A percentile compares a stretch with the other conserved stretches of the same genome.
These are phyloP conservation scores for Leptocoma aspasia DNA, from an alignment of 2,113 vertebrate genomes.

Conservation along the genomic window DNA sequence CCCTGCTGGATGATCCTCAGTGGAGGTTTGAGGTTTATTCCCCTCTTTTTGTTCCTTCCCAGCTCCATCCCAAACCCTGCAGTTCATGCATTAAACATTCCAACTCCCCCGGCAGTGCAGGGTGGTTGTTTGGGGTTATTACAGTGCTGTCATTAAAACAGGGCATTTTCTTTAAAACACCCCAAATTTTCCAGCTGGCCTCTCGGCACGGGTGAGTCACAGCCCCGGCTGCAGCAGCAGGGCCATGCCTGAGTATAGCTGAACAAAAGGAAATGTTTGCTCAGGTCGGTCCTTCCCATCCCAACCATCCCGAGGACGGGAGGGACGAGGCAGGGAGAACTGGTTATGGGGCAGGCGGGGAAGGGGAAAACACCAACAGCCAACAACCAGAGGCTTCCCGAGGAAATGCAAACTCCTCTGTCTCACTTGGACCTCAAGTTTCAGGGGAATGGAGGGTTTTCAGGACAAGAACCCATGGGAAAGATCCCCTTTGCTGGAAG, in stretches of 20 bases:
- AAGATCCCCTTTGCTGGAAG: not conserved
- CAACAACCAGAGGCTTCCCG: not conserved
- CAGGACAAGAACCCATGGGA: not conserved
- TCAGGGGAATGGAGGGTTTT: not conserved
- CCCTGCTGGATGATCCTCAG: not conserved
- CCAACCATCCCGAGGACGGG: not conserved
- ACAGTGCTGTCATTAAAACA: not conserved
- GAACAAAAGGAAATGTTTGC: slow-evolving; percentile 9
- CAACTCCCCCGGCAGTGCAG: not conserved
- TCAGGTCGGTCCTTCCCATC: slow-evolving; percentile 6
- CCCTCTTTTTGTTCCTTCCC: not conserved
- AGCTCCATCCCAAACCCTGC: not conserved
- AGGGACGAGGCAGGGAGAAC: slow-evolving; percentile 34
- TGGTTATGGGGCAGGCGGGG: slow-evolving; percentile 10
- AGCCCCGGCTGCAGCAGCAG: not conserved
- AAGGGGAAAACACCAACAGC: not conserved
- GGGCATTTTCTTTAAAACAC: slow-evolving; percentile 25
- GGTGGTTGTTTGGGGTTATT: slow-evolving; percentile 20
- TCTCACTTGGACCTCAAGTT: not conserved
- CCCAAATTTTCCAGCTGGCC: slow-evolving; percentile 24
- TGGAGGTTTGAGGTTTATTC: not conserved
- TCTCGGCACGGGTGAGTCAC: not conserved
- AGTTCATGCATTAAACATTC: not conserved
- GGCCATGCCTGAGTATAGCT: not conserved
- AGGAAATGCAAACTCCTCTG: not conserved